Conservation (phyloP, 2,888 invertebrate species). For the Sycophila texana region DNA sequence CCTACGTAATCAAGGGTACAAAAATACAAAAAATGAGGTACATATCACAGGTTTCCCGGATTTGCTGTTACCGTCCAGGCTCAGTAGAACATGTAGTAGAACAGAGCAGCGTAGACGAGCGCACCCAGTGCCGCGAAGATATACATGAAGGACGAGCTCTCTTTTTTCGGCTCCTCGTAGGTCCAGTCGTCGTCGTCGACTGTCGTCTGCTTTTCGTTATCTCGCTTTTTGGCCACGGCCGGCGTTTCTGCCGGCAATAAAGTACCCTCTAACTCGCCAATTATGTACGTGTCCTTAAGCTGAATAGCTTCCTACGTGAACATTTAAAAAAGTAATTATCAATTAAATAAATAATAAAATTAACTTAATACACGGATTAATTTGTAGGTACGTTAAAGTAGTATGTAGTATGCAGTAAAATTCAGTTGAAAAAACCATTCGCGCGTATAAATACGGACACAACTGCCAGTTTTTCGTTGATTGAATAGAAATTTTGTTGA, state of each 20-base stretch:
- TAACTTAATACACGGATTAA: too few relatives aligned
- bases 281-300: conserved; percentile 79
- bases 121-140: conserved; percentile 58
- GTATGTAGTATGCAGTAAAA: too few relatives aligned
- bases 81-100: conserved; percentile 60
- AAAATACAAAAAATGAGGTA: too few relatives aligned
- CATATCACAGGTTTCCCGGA: too few relatives aligned
- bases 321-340: too few relatives aligned
- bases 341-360: too few relatives aligned
- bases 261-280: conserved; percentile 77
- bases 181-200: conserved; percentile 65
- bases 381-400: neutral
- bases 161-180: conserved; percentile 60
- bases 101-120: conserved; percentile 63
- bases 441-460: too few relatives aligned
- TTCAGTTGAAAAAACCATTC: too few relatives aligned
- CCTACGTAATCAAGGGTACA: too few relatives aligned
- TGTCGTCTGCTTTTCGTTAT: conserved; percentile 39
- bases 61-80: too few relatives aligned
- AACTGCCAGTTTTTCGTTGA: too few relatives aligned
- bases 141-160: conserved; percentile 56
- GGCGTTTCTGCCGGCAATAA: neutral
- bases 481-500: too few relatives aligned
- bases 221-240: neutral
- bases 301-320: conserved; percentile 78